Base-by-base conservation (phyloP, 2,888 invertebrate species). In the Volucella inflata region DNA sequence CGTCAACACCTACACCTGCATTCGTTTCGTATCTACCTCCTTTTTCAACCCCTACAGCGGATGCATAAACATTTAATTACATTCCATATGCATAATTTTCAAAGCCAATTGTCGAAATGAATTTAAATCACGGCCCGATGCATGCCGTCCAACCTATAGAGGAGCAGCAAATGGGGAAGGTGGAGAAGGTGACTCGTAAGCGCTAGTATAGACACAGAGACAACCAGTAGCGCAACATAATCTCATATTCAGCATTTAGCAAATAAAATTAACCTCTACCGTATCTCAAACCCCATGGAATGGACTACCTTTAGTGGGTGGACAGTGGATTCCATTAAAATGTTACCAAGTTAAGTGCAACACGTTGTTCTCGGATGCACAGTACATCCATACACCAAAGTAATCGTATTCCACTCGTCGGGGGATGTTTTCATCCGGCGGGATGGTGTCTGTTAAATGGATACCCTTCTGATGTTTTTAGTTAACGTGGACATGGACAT, bases 81-180 rank as follows among this genome's bases (percentile, higher is more conserved):
- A 85, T 72, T 77, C 72, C 81, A 76, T 67, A 85, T 80, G 80
- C 80, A 85, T 85, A 85, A 85, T 85, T 85, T 85, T 77, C 85
- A 81, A 85, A 85, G 80, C 76, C 85, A 85, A 85, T 85, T 85
- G 80, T 77, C 80, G 80, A 85, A 85, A 85, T 85, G 85, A 85
- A 81, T 85, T 85, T 85, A 85, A 85, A 85, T 85, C 85, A 85
- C 85, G 79, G 80, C 62, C 55, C 57, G 51, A 17, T 44, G 11
- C 42, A 53, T 42, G 30, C 30, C 30, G 30, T 30, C 6, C 30
- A 6, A 6, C 30, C 30, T 6, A 30, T 0, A 6, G 30, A 6
- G 30, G 30, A 30, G 30, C 30, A 30, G n/a, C n/a, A n/a, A n/a
- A n/a, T n/a, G n/a, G n/a, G n/a, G n/a, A n/a, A n/a, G 30, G 6